phyloP scores from a whole-genome alignment of 2,888 invertebrate genomes.

The Hydraecia micacea region DNA sequence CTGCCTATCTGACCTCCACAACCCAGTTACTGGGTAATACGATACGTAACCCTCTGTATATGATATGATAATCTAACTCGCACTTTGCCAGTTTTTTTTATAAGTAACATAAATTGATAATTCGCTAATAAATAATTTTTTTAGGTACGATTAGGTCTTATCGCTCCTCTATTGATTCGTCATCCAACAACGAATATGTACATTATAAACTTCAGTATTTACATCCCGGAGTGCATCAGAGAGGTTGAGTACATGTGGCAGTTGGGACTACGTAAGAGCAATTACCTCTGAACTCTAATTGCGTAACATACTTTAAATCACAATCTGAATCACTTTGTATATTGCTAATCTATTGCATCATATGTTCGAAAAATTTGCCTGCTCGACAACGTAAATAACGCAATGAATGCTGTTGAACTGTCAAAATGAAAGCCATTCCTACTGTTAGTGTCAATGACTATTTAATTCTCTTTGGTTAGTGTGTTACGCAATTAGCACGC shows the following conservation, averaged over 20 bases:
- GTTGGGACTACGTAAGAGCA: slow-evolving; percentile 91
- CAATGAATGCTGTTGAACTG: too few relatives aligned
- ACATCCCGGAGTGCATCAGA: slow-evolving; percentile 93
- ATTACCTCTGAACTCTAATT: not conserved
- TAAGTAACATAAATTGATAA: not conserved
- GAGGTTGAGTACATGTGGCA: slow-evolving; percentile 96
- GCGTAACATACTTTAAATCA: too few relatives aligned
- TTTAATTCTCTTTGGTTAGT: too few relatives aligned
- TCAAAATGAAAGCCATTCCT: too few relatives aligned
- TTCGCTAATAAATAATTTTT: not conserved
- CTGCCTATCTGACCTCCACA: too few relatives aligned
- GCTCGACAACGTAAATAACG: too few relatives aligned
- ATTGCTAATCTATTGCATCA: too few relatives aligned
- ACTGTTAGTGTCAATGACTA: too few relatives aligned
- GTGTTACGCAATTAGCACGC: too few relatives aligned
- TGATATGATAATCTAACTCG: not conserved
- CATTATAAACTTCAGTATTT: slow-evolving; percentile 93
- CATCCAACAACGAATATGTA: slow-evolving; percentile 92
- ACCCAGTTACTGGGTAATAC: too few relatives aligned
- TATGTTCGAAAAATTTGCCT: too few relatives aligned
- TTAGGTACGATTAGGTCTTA: slow-evolving; percentile 92
- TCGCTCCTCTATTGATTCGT: slow-evolving; percentile 93
- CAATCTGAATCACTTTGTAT: too few relatives aligned
- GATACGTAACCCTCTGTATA: not conserved
- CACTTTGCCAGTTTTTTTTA: not conserved